phyloP scores from a whole-genome alignment of 2,113 vertebrate genomes.

The Nyctereutes procyonoides region DNA sequence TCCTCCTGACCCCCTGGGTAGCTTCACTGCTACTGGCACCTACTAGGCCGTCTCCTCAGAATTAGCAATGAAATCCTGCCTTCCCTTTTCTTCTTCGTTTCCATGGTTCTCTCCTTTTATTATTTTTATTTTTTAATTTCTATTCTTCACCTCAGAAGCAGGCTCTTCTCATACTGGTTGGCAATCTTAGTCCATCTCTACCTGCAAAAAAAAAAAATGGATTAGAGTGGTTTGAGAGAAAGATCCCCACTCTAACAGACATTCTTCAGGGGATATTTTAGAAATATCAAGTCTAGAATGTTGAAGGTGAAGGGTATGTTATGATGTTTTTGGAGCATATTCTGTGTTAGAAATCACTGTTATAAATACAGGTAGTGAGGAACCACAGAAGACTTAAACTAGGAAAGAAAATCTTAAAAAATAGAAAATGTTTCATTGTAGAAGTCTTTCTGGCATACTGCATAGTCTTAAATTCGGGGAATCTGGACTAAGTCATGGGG shows the following conservation, averaged over 20 bases:
- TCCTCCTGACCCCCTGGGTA: background rate
- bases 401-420: constrained; percentile 6
- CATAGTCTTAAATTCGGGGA: background rate
- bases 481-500: background rate
- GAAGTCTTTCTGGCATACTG: background rate
- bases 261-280: background rate
- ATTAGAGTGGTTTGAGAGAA: background rate
- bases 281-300: background rate
- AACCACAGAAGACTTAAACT: constrained; percentile 26
- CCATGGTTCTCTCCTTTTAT: background rate
- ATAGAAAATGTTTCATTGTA: constrained; percentile 11
- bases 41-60: background rate
- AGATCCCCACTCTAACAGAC: background rate
- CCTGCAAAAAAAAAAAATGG: background rate
- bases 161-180: background rate
- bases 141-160: background rate
- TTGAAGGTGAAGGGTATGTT: background rate
- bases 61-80: background rate
- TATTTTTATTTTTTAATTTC: background rate
- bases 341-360: background rate
- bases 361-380: background rate
- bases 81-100: background rate
- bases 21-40: background rate
- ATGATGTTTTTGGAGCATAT: background rate
- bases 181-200: background rate